phyloP scores from a whole-genome alignment of 2,113 vertebrate species.

The Pitta sordida region DNA sequence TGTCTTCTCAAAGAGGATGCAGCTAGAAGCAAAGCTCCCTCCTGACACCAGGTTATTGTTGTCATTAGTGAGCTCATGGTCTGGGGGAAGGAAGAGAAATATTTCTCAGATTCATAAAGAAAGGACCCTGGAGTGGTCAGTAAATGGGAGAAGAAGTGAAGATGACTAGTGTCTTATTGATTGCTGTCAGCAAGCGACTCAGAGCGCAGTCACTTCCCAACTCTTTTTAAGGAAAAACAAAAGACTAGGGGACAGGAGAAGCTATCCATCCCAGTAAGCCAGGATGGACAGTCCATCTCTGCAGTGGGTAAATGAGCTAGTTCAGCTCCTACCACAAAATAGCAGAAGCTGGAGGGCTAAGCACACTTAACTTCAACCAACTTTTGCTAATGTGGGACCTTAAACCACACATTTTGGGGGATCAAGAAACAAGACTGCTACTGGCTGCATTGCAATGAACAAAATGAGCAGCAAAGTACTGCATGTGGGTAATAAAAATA shows the following conservation, averaged over 20 bases:
- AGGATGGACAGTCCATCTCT: neutral
- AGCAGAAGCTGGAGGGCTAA: neutral
- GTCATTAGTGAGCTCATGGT: neutral
- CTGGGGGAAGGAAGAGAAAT: neutral
- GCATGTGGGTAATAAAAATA: constrained; percentile 51
- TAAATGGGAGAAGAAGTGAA: neutral
- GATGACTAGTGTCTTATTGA: neutral
- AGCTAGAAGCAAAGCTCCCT: neutral
- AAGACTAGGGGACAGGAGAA: neutral
- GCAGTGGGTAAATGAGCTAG: neutral
- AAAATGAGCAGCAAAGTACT: constrained; percentile 43
- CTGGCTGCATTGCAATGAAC: constrained; percentile 19
- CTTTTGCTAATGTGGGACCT: constrained; percentile 18
- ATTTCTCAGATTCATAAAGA: neutral
- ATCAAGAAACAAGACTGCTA: constrained; percentile 41
- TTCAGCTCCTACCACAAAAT: neutral
- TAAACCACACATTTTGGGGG: constrained; percentile 23
- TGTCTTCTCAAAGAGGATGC: neutral
- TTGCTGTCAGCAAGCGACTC: neutral
- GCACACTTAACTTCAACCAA: neutral
- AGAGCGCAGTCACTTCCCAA: neutral
- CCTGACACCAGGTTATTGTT: neutral
- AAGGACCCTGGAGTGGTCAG: neutral
- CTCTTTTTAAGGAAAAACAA: neutral
- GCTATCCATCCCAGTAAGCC: neutral